Evolutionary conservation across 2,113 vertebrate genomes (phyloP).

Genomic region (Holacanthus passer): DNA sequence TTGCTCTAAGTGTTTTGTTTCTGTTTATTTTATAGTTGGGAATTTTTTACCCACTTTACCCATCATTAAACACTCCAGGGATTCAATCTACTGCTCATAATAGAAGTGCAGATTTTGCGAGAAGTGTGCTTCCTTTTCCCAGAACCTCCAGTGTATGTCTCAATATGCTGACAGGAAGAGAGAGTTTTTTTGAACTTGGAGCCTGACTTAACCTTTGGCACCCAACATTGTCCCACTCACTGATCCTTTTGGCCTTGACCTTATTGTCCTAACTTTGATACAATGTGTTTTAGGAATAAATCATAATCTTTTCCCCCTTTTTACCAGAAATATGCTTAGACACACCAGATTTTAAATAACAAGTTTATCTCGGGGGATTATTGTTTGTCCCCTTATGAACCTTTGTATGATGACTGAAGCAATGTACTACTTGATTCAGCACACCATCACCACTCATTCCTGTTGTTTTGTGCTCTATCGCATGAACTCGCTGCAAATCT

Average conservation of each 20-base stretch:
- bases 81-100: slow-evolving; percentile 27
- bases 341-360: slow-evolving; percentile 24
- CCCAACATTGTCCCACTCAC: slow-evolving; percentile 4
- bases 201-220: slow-evolving; percentile 61
- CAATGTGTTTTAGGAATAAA: slow-evolving; percentile 4
- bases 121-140: slow-evolving; percentile 71
- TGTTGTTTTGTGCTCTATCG: slow-evolving; percentile 37
- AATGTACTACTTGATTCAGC: slow-evolving; percentile 20
- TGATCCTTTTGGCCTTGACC: slow-evolving; percentile 36
- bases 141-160: slow-evolving; percentile 56
- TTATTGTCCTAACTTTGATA: slow-evolving; percentile 32
- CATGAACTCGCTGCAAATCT: slow-evolving; percentile 46
- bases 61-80: slow-evolving; percentile 7
- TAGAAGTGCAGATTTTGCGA: slow-evolving; percentile 43
- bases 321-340: slow-evolving; percentile 23
- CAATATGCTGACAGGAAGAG: slow-evolving; percentile 62
- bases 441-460: slow-evolving; percentile 28
- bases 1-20: slow-evolving; percentile 15
- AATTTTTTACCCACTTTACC: slow-evolving; percentile 8
- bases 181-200: slow-evolving; percentile 59
- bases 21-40: neutral
- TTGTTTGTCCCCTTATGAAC: slow-evolving; percentile 41
- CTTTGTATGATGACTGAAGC: slow-evolving; percentile 27
- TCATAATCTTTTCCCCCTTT: slow-evolving; percentile 35
- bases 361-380: slow-evolving; percentile 28